Evolutionary conservation across 2,113 vertebrate species (phyloP).

Genomic region (Coptodon bakossiorum): DNA sequence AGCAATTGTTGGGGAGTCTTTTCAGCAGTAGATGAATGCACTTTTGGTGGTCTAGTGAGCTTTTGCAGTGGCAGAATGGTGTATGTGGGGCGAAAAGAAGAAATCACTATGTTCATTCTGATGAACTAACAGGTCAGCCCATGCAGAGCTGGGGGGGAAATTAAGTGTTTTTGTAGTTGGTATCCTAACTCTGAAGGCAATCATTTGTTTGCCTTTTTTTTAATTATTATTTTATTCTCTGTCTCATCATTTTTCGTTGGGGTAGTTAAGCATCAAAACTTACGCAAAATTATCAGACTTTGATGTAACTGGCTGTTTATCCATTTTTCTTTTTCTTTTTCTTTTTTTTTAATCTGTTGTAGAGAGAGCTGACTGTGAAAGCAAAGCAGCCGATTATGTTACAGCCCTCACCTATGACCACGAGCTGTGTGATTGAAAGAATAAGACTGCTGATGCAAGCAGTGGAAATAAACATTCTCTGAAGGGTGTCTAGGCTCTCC

Average conservation of each 20-base stretch:
- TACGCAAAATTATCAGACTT: background rate
- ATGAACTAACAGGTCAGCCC: background rate
- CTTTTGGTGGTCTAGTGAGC: background rate
- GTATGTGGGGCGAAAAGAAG: background rate
- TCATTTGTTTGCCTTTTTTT: background rate
- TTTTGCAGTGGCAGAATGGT: background rate
- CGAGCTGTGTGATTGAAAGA: background rate
- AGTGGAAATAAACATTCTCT: background rate
- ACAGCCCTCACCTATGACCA: background rate
- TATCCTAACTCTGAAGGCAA: background rate
- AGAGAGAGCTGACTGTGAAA: background rate
- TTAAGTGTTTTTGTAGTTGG: background rate
- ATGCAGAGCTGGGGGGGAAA: background rate
- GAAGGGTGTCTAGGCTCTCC: background rate
- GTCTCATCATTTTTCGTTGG: background rate
- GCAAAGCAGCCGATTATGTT: background rate
- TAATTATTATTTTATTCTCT: background rate
- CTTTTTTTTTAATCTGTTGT: background rate
- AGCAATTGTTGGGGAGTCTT: background rate
- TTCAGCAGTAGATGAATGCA: background rate
- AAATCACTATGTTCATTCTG: background rate
- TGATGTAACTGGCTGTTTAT: background rate
- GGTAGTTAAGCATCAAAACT: background rate
- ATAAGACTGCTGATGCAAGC: background rate
- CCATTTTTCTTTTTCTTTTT: background rate